Percentiles rank a stretch among this genome's conserved stretches.
These are phyloP conservation scores for Stercorarius parasiticus DNA, from an alignment of 2,113 vertebrate genomes.

Conservation along the genomic window DNA sequence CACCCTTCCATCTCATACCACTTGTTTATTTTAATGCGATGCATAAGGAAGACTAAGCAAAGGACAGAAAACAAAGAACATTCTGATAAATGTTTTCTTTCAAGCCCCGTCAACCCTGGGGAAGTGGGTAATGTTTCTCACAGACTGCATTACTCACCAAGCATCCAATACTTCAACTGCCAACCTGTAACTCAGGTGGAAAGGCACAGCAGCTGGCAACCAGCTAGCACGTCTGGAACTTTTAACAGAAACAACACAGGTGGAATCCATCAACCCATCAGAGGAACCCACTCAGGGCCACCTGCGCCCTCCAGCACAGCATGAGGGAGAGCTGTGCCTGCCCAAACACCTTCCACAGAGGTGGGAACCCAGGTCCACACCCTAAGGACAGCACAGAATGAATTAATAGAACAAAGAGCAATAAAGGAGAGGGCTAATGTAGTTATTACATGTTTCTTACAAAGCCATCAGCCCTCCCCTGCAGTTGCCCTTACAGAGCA, in stretches of 20 bases:
- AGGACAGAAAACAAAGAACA: background rate
- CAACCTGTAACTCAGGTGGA: background rate
- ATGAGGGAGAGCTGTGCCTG: accelerated
- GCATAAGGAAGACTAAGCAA: background rate
- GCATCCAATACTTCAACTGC: background rate
- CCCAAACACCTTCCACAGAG: background rate
- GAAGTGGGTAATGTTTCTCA: background rate
- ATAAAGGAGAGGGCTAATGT: accelerated
- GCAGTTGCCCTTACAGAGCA: background rate
- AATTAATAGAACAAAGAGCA: background rate
- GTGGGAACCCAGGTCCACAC: accelerated
- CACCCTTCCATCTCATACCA: background rate
- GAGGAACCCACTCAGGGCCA: background rate
- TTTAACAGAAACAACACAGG: background rate
- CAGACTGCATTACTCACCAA: accelerated
- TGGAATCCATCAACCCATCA: accelerated
- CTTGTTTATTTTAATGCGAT: background rate
- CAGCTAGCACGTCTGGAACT: accelerated
- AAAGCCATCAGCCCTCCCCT: accelerated
- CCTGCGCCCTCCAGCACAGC: background rate
- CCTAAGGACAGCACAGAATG: accelerated
- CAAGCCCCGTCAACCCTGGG: background rate
- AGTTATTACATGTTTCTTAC: accelerated
- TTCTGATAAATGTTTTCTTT: background rate
- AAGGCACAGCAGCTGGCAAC: background rate